phyloP scores from a whole-genome alignment of 2,113 vertebrate genomes.

The Myotis lucifugus region DNA sequence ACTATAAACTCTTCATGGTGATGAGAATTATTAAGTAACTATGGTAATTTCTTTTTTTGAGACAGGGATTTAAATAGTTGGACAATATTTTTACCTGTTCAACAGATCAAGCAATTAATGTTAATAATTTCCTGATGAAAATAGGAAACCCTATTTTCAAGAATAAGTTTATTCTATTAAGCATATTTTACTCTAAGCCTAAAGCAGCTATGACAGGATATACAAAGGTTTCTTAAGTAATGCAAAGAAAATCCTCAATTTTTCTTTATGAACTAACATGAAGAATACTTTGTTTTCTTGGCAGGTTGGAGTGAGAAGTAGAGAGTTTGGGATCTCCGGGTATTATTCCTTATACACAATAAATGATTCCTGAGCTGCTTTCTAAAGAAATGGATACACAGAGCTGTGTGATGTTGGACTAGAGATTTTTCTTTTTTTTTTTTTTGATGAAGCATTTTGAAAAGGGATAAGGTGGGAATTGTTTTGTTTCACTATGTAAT shows the following conservation, averaged over 20 bases:
- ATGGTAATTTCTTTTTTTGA: slow-evolving; percentile 19
- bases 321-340: background rate
- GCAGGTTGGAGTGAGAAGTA: background rate
- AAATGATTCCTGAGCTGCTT: background rate
- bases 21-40: background rate
- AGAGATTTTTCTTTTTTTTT: background rate
- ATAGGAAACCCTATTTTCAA: slow-evolving; percentile 1
- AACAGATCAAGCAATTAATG: background rate
- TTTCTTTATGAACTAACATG: background rate
- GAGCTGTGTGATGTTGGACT: background rate
- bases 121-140: background rate
- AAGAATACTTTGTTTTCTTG: slow-evolving; percentile 17
- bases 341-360: background rate
- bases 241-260: background rate
- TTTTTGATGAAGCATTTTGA: background rate
- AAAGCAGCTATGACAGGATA: background rate
- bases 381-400: background rate
- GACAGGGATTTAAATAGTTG: background rate
- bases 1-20: background rate
- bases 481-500: background rate
- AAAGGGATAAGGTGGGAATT: background rate
- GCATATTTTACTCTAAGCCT: background rate
- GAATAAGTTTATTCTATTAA: background rate
- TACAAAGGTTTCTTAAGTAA: background rate
- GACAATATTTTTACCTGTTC: background rate